These are phyloP conservation scores for Drosophila niveifrons DNA, from an alignment of 2,888 invertebrate species.

Conservation along the genomic window DNA sequence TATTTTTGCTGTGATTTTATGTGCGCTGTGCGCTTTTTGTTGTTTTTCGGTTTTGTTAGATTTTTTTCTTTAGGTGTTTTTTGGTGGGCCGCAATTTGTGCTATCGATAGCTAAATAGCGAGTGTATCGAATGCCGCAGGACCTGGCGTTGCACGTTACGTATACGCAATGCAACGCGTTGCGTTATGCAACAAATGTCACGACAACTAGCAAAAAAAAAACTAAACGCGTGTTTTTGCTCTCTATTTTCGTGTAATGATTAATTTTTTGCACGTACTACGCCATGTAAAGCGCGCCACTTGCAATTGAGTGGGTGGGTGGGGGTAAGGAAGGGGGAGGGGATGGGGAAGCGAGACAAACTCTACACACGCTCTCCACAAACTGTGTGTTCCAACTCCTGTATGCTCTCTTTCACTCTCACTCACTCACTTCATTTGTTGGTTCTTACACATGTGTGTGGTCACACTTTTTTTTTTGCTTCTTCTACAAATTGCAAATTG, in stretches of 20 bases:
- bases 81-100: constrained; percentile 31
- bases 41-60: constrained; percentile 19
- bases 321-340: background rate
- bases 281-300: constrained; percentile 55
- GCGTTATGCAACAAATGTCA: constrained; percentile 68
- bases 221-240: background rate
- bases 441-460: constrained; percentile 25
- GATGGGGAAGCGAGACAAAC: constrained; percentile 2
- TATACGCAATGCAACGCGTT: constrained; percentile 48
- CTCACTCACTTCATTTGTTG: background rate
- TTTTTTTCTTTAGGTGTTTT: constrained; percentile 17
- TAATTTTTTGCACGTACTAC: constrained; percentile 76
- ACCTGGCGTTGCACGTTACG: constrained; percentile 48
- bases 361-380: background rate
- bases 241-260: constrained; percentile 55
- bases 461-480: constrained; percentile 64
- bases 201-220: constrained; percentile 51
- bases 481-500: constrained; percentile 3
- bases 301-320: background rate
- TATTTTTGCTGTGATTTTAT: constrained; percentile 61
- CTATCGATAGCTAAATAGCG: constrained; percentile 42
- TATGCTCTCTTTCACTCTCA: background rate
- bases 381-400: no score
- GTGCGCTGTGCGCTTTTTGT: constrained; percentile 27
- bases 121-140: constrained; percentile 50